Evolutionary conservation across 1,140 invertebrate species (phyloP).

Genomic region (Amyelois transitella): DNA sequence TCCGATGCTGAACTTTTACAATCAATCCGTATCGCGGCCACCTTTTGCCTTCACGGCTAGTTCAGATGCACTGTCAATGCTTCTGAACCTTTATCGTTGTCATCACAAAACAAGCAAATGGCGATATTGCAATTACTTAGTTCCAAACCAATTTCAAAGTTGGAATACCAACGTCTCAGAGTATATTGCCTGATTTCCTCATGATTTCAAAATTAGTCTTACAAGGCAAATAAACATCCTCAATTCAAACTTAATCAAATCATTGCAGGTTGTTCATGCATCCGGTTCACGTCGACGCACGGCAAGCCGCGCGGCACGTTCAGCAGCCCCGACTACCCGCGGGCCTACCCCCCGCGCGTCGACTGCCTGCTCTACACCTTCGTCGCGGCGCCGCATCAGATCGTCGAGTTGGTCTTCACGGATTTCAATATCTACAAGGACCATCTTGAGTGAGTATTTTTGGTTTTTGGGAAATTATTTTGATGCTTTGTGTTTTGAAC

Average conservation of each 20-base stretch:
- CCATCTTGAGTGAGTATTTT: constrained; percentile 78
- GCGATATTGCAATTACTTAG: no score
- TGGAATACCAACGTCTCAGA: no score
- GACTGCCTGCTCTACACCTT: constrained; percentile 92
- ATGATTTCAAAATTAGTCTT: background rate
- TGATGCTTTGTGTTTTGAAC: no score
- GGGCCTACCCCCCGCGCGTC: constrained; percentile 82
- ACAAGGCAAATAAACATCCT: background rate
- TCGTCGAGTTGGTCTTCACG: constrained; percentile 87
- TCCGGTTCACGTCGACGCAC: constrained; percentile 86
- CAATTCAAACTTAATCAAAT: constrained; percentile 13
- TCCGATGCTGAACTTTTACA: no score
- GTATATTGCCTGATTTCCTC: no score
- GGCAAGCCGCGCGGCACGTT: constrained; percentile 87
- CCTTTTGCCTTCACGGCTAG: no score
- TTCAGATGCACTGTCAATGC: no score
- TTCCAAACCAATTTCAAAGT: no score
- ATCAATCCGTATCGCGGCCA: no score
- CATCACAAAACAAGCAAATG: no score
- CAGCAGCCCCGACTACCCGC: constrained; percentile 88
- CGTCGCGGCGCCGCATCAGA: constrained; percentile 83
- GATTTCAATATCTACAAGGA: constrained; percentile 84
- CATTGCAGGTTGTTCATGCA: constrained; percentile 85
- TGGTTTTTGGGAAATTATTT: no score
- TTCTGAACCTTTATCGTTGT: no score